phyloP scores from a whole-genome alignment of 2,797 vertebrate genomes.

The Intellagama lesueurii region DNA sequence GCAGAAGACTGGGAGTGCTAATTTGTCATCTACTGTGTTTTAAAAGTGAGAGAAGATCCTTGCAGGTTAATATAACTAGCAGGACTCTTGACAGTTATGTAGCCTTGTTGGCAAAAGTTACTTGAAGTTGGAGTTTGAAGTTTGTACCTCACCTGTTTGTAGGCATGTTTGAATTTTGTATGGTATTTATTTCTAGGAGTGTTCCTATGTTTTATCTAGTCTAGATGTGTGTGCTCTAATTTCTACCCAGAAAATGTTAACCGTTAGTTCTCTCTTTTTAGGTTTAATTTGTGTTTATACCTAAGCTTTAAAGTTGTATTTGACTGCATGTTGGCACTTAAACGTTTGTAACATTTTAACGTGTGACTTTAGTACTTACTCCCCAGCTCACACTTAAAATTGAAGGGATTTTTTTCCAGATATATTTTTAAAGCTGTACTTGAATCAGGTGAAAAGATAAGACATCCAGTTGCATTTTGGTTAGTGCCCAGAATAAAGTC shows the following conservation, averaged over 20 bases:
- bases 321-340: slow-evolving; percentile 61
- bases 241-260: slow-evolving; percentile 31
- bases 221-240: slow-evolving; percentile 56
- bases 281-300: slow-evolving; percentile 67
- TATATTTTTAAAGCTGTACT: slow-evolving; percentile 74
- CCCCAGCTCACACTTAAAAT: slow-evolving; percentile 55
- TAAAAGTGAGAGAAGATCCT: neutral
- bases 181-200: slow-evolving; percentile 43
- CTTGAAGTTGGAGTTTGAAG: slow-evolving; percentile 47
- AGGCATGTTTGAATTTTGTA: slow-evolving; percentile 28
- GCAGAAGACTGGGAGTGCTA: slow-evolving; percentile 58
- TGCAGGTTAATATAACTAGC: slow-evolving; percentile 16
- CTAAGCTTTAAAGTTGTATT: slow-evolving; percentile 62
- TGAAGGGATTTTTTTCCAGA: slow-evolving; percentile 66
- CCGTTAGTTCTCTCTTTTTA: slow-evolving; percentile 63
- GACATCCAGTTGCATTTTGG: slow-evolving; percentile 60
- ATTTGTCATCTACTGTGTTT: slow-evolving; percentile 53
- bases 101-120: slow-evolving; percentile 29
- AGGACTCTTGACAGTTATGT: slow-evolving; percentile 14
- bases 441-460: slow-evolving; percentile 77
- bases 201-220: slow-evolving; percentile 44
- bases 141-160: slow-evolving; percentile 47
- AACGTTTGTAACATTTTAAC: slow-evolving; percentile 21
- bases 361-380: slow-evolving; percentile 35
- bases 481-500: slow-evolving; percentile 67